Evolutionary conservation across 2,797 vertebrate genomes (phyloP).

Genomic region (Bradypodion ventrale): DNA sequence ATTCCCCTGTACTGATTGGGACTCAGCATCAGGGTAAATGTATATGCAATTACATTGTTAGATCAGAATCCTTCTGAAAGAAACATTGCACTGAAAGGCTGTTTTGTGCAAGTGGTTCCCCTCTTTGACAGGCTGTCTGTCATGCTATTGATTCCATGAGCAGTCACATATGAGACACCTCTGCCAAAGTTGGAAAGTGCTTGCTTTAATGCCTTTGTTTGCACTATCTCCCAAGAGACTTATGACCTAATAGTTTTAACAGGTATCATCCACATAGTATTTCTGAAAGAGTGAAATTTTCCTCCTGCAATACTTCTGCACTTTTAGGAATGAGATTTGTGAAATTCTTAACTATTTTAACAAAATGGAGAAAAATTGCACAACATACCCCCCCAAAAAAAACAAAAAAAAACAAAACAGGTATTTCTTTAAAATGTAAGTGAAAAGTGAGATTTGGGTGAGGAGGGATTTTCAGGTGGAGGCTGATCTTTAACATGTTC

Average conservation of each 20-base stretch:
- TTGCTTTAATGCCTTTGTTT: too few relatives aligned
- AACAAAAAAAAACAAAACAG: too few relatives aligned
- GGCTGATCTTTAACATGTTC: background rate
- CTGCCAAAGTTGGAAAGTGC: too few relatives aligned
- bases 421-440: background rate
- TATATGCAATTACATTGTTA: background rate
- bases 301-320: background rate
- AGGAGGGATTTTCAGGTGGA: background rate
- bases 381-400: too few relatives aligned
- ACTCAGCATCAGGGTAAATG: background rate
- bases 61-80: too few relatives aligned
- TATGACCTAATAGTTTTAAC: background rate
- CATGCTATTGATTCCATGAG: too few relatives aligned
- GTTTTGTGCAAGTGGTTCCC: too few relatives aligned
- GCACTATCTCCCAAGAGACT: too few relatives aligned
- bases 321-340: background rate
- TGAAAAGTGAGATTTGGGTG: slow-evolving; percentile 4
- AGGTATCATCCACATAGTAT: background rate
- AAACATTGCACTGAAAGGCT: too few relatives aligned
- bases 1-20: background rate
- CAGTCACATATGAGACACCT: too few relatives aligned
- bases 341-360: background rate
- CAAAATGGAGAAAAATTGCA: background rate
- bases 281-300: background rate
- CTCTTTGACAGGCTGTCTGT: too few relatives aligned